A percentile compares a stretch with the other conserved stretches of the same genome.
These are phyloP conservation scores for Sarcophaga variegata DNA, from an alignment of 2,888 invertebrate species.

Conservation along the genomic window DNA sequence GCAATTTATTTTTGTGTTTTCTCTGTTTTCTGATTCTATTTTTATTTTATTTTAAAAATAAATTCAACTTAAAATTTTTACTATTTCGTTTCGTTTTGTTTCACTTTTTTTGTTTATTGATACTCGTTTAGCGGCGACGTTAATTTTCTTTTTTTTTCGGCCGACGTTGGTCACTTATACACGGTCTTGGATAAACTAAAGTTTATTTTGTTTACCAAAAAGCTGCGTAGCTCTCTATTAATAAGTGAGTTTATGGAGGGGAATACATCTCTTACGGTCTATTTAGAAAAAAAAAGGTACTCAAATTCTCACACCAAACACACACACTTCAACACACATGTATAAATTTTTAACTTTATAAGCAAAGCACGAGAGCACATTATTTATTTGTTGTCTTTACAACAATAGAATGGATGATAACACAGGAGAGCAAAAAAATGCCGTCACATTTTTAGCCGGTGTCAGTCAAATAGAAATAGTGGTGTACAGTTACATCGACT, in stretches of 20 bases:
- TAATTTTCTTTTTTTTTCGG: conserved; percentile 26
- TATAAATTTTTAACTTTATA: background rate
- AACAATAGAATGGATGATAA: conserved; percentile 50
- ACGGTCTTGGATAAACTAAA: conserved; percentile 72
- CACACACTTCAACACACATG: conserved; percentile 14
- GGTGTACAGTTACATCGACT: background rate
- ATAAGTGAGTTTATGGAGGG: conserved; percentile 51
- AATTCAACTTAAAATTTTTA: background rate
- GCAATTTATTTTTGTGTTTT: conserved; percentile 15
- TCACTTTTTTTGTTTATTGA: conserved; percentile 11
- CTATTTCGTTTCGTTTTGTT: background rate
- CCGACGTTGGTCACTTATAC: conserved; percentile 64
- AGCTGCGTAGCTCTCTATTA: conserved; percentile 55
- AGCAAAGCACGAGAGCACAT: conserved; percentile 47
- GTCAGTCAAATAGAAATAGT: background rate
- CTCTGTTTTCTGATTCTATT: conserved; percentile 21
- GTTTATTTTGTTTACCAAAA: conserved; percentile 57
- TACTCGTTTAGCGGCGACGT: conserved; percentile 42
- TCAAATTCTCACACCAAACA: background rate
- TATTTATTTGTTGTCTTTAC: conserved; percentile 43
- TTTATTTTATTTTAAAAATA: conserved; percentile 10
- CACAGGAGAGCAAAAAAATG: conserved; percentile 51
- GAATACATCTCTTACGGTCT: conserved; percentile 2
- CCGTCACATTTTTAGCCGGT: background rate
- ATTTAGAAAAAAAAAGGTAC: background rate